Evolutionary conservation across 2,888 invertebrate genomes (phyloP), one percentile per base, ranked within the genome.

Genomic region (Congeria kusceri): DNA sequence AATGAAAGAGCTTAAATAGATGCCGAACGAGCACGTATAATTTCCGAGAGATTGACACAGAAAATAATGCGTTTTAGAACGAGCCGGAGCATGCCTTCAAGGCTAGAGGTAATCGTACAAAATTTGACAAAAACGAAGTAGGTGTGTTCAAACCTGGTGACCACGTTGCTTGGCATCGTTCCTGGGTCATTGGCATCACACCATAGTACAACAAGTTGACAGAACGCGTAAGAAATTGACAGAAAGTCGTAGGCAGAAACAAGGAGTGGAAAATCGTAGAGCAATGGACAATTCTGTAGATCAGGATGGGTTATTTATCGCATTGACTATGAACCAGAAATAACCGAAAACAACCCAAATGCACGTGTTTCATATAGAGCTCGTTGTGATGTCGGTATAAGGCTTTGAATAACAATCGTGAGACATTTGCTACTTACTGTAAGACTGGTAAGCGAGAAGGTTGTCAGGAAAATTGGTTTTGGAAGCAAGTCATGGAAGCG

Each of bases 111-210:
- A 39, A 39, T 9, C 39, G 39, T 39, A 39, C 39, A 15, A 39
- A 39, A 3, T 1, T 39, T 39, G 39, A 39, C 11, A 39, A 39
- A 39, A 39, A 39, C 39, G 15, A 39, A 1, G 39, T 39, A 39
- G 39, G 9, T 53, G 25, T 53, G 13, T 28, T 74, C 7, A 23
- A 56, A 20, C 39, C 23, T 1, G 74, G 62, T 11, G 74, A 74
- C 20, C 74, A 74, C 29, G 44, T 74, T 27, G 49, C 62, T 1
- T 74, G 74, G 74, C 74, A 63, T 25, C 13, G 68, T 57, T 15
- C 27, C 0, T 68, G 57, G 46, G 15, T 57, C 4, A 63, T 62
- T 74, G 74, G 74, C 74, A 74, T 46, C 68, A 74, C 47, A 68
- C 68, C 20, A 74, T 74, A 46, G 58, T 74, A 1, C 18, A 29